Conservation (phyloP, 2,888 invertebrate species). For the Polietes domitor region DNA sequence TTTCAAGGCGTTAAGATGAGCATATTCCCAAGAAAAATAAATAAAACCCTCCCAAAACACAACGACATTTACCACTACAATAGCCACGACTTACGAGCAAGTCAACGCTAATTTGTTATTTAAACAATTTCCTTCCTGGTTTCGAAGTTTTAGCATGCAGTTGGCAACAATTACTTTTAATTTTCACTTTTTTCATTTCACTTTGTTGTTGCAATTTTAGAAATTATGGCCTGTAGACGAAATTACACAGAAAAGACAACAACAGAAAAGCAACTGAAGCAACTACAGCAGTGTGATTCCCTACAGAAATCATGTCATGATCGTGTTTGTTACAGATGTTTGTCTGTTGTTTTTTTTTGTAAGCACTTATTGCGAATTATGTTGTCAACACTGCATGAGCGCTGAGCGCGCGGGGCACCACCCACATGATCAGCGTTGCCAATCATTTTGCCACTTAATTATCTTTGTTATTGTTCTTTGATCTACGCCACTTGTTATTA, state of each 20-base stretch:
- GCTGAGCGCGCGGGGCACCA: neutral
- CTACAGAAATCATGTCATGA: neutral
- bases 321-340: neutral
- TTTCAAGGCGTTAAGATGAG: neutral
- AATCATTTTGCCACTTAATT: neutral
- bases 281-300: neutral
- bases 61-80: neutral
- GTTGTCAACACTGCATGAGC: neutral
- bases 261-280: too few species aligned
- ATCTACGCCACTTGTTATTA: neutral
- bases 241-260: neutral
- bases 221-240: neutral
- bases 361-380: neutral
- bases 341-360: too few species aligned
- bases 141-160: constrained; percentile 26
- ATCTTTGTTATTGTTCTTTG: too few species aligned
- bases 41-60: neutral
- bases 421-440: neutral
- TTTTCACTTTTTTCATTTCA: constrained; percentile 52
- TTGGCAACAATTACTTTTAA: constrained; percentile 45
- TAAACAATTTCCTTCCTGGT: constrained; percentile 51
- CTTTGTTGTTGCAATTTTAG: neutral
- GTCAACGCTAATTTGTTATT: constrained; percentile 46
- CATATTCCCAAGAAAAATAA: neutral
- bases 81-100: neutral